Evolutionary conservation across 2,797 vertebrate species (phyloP).

Genomic region (Lepilemur ruficaudatus): DNA sequence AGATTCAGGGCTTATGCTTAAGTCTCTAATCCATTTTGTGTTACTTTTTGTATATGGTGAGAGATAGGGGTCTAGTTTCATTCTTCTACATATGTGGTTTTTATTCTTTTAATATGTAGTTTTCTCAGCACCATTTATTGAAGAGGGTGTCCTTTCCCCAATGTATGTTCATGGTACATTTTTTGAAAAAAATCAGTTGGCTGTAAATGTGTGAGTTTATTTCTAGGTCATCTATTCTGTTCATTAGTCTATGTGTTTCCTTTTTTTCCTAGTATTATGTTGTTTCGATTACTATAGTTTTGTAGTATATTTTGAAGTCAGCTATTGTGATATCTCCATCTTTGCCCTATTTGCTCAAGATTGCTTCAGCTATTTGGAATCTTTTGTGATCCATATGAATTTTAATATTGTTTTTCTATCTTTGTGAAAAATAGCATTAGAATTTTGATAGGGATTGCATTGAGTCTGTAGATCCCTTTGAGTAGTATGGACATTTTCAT

Average conservation of each 20-base stretch:
- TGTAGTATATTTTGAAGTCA: background rate
- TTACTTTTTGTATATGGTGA: background rate
- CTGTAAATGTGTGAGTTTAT: background rate
- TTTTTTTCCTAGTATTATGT: background rate
- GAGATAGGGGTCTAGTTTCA: background rate
- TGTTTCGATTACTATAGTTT: background rate
- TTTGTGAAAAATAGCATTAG: background rate
- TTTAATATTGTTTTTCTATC: background rate
- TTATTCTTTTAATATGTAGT: background rate
- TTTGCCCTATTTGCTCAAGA: background rate
- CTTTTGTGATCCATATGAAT: background rate
- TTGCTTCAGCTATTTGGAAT: background rate
- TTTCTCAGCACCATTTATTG: background rate
- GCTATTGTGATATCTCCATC: background rate
- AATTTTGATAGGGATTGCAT: background rate
- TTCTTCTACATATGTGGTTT: background rate
- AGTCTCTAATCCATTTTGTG: background rate
- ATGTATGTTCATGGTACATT: background rate
- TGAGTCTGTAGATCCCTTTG: background rate
- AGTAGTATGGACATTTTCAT: background rate
- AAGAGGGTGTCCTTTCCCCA: background rate
- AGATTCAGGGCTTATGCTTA: background rate
- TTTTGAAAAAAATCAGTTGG: background rate
- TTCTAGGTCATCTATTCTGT: background rate
- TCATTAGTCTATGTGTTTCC: background rate